phyloP scores from a whole-genome alignment of 2,888 invertebrate genomes.

The Conomelus anceps region DNA sequence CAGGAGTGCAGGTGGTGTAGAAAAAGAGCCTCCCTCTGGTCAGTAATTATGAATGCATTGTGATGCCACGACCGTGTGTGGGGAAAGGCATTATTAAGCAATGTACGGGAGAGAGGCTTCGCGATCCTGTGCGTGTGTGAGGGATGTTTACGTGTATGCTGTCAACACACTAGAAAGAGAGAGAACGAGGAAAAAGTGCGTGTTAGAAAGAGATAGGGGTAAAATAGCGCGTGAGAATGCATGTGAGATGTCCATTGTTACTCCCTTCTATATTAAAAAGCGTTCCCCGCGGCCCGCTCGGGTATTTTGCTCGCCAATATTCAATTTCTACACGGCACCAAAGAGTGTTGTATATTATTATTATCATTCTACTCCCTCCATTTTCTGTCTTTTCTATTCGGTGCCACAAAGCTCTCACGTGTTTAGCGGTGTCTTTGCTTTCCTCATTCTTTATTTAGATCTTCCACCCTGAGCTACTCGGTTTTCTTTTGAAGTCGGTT shows the following conservation, averaged over 20 bases:
- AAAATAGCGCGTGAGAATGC: background rate
- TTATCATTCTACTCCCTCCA: background rate
- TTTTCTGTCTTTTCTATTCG: background rate
- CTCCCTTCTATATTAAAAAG: background rate
- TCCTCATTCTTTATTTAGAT: background rate
- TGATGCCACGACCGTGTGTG: background rate
- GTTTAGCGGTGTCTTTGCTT: background rate
- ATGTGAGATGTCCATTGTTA: background rate
- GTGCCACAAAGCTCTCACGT: background rate
- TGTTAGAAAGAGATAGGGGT: background rate
- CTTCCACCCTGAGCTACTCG: background rate
- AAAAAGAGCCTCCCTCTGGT: background rate
- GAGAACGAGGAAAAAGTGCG: background rate
- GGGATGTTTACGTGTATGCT: background rate
- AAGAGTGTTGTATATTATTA: background rate
- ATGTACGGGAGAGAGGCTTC: too few species aligned
- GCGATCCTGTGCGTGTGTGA: background rate
- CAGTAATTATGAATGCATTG: background rate
- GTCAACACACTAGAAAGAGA: background rate
- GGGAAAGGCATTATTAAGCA: background rate
- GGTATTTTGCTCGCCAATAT: background rate
- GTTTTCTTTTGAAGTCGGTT: background rate
- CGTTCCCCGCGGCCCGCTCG: background rate
- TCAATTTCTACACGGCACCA: background rate
- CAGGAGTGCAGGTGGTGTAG: background rate